Base-by-base conservation (phyloP, 2,113 vertebrate species). In the Paraplagusia blochii region DNA sequence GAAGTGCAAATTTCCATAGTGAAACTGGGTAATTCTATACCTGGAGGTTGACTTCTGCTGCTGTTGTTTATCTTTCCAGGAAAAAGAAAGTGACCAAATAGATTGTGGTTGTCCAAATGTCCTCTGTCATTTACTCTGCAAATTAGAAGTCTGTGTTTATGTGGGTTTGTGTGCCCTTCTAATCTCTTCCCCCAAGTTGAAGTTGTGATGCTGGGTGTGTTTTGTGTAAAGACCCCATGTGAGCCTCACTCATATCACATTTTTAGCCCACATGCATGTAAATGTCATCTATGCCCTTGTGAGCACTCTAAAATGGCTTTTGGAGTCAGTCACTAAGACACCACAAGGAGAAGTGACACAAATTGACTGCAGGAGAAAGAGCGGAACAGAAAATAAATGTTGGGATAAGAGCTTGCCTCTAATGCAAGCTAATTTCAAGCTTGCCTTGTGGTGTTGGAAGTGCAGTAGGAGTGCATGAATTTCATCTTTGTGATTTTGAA, bases 401-500 rank as follows among this genome's bases (percentile, higher is more conserved):
- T 58, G 71, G 69, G 62, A 54, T 63, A 75, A 66, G 19, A 64
- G 71, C 63, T 59, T 14, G 50, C 65, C 29, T 63, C 65, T 66
- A 60, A 72, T 14, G 9, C 57, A 22, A 74, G 65, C 59, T 77
- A 73, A 83, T 83, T 80, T 74, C 68, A 71, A 74, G 74, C 51
- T 62, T 69, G 69, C 66, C 63, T 66, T 71, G 68, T 63, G 68
- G 74, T 22, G 60, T 72, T 53, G 53, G 70, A 59, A 66, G 56
- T 74, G 72, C 74, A 61, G 82, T 79, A 62, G 81, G 79, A 82
- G 80, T 69, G 55, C 66, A 72, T 69, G 71, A 46, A 66, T 80
- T 73, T 85, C 55, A 67, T 81, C 76, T 66, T 5, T 18, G 79
- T 57, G 76, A 77, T 78, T 80, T 83, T 74, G 74, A 84, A 81